Conservation (phyloP, 2,113 vertebrate species). For the Tricholaema leucomelas region DNA sequence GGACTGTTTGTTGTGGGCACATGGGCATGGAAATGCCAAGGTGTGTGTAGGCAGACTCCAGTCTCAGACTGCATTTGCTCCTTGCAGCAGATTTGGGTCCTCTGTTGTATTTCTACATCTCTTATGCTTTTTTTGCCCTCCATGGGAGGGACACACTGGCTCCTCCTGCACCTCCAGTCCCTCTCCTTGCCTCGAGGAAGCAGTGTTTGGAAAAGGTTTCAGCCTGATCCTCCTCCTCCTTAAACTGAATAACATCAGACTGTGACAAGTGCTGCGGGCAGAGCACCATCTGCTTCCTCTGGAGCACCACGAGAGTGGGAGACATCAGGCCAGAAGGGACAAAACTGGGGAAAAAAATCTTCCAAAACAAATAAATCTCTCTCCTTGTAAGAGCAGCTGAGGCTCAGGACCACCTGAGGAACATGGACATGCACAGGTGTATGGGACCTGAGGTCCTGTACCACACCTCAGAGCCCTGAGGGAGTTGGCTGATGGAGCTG, state of each 20-base stretch:
- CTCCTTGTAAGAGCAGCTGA: background rate
- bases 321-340: background rate
- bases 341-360: background rate
- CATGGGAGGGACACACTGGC: background rate
- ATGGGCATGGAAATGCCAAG: fast-evolving
- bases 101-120: background rate
- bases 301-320: background rate
- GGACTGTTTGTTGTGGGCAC: background rate
- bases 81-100: background rate
- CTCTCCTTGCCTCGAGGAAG: background rate
- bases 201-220: background rate
- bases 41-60: background rate
- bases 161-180: background rate
- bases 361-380: background rate
- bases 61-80: background rate
- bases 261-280: background rate
- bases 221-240: background rate
- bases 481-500: background rate
- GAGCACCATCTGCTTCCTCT: slow-evolving; percentile 27
- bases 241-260: slow-evolving; percentile 25
- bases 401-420: background rate
- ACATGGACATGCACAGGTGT: background rate
- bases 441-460: background rate
- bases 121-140: background rate
- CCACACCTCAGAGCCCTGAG: background rate